These are phyloP conservation scores for Habroteleia sp. DNA, from an alignment of 2,888 invertebrate species.

Conservation along the genomic window DNA sequence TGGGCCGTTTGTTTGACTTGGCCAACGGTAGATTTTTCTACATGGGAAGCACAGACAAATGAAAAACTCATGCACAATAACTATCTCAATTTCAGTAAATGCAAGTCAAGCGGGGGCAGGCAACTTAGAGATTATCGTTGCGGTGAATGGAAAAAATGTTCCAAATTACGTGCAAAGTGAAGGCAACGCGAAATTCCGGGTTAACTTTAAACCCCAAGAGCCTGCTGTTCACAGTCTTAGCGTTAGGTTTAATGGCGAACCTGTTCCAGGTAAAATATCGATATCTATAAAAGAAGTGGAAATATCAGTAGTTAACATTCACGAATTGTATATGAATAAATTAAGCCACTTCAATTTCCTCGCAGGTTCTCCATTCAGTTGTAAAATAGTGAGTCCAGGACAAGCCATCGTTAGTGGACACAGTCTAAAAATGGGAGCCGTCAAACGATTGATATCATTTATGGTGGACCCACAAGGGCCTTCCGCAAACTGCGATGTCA, in stretches of 20 bases:
- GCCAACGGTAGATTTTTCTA: too few species aligned
- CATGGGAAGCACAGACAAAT: too few species aligned
- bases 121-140: constrained; percentile 98
- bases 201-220: constrained; percentile 98
- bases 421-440: constrained; percentile 87
- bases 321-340: not conserved
- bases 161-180: constrained; percentile 99
- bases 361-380: constrained; percentile 94
- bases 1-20: too few species aligned
- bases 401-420: constrained; percentile 86
- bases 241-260: constrained; percentile 89
- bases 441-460: constrained; percentile 85
- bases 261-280: constrained; percentile 83
- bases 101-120: constrained; percentile 97
- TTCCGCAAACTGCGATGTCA: constrained; percentile 79
- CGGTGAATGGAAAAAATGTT: constrained; percentile 97
- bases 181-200: constrained; percentile 96
- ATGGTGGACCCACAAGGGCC: constrained; percentile 82
- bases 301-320: too few species aligned
- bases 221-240: constrained; percentile 95
- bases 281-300: too few species aligned
- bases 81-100: constrained; percentile 90
- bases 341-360: not conserved
- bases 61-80: too few species aligned
- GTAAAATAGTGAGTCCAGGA: constrained; percentile 88